Conservation (phyloP, 1,140 invertebrate genomes). For the Phenacoccus solenopsis region DNA sequence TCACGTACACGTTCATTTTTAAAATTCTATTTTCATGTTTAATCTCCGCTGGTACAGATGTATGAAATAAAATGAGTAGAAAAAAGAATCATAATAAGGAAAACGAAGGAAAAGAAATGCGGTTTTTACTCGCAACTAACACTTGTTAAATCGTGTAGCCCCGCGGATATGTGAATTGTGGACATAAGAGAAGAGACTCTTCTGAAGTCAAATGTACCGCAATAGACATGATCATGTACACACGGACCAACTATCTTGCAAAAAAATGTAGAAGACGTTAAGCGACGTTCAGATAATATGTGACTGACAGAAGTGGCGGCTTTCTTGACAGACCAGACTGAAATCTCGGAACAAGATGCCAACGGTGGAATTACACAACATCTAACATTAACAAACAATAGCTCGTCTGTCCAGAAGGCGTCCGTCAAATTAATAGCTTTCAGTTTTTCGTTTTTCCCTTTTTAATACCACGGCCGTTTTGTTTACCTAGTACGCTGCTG, state of each 20-base stretch:
- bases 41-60: background rate
- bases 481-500: background rate
- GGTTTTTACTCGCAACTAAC: background rate
- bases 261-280: constrained; percentile 9
- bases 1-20: background rate
- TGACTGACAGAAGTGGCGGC: constrained; percentile 16
- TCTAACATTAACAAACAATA: constrained; percentile 15
- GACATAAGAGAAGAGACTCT: background rate
- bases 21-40: background rate
- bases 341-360: constrained; percentile 7
- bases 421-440: constrained; percentile 17
- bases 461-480: background rate
- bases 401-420: constrained; percentile 15
- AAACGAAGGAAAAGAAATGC: constrained; percentile 8
- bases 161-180: constrained; percentile 5
- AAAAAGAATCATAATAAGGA: no score
- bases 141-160: constrained; percentile 16
- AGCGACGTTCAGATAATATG: constrained; percentile 5
- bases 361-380: background rate
- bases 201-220: background rate
- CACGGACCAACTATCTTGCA: background rate
- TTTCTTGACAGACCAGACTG: constrained; percentile 11
- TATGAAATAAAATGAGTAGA: background rate
- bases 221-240: background rate
- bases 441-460: constrained; percentile 1